phyloP scores from a whole-genome alignment of 64 coral and sea anemone species.

The Montipora sp. region DNA sequence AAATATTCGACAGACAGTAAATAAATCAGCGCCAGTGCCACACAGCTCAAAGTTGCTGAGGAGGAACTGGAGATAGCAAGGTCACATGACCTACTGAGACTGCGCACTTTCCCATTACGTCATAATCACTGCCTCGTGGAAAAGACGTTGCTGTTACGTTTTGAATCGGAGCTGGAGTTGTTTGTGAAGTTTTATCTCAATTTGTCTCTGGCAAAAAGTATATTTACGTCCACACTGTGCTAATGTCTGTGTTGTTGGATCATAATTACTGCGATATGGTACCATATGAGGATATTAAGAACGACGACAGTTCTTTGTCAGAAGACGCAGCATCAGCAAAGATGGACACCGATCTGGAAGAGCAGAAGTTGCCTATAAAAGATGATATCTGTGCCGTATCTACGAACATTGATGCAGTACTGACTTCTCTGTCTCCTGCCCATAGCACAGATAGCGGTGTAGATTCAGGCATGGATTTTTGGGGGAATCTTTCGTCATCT shows the following conservation, averaged over 20 bases:
- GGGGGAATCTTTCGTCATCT: constrained; percentile 8
- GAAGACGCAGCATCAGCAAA: not conserved
- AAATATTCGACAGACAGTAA: too few relatives aligned
- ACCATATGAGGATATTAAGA: not conserved
- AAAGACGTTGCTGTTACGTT: constrained; percentile 7
- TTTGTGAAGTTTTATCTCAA: not conserved
- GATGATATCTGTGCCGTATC: not conserved
- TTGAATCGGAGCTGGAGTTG: not conserved
- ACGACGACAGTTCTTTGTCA: not conserved
- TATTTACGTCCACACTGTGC: not conserved
- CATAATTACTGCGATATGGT: constrained; percentile 28
- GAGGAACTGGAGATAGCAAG: not conserved
- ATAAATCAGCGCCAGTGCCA: not conserved
- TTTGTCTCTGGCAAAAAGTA: not conserved
- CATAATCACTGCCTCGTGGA: not conserved
- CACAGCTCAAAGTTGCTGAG: not conserved
- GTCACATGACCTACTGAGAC: constrained; percentile 7
- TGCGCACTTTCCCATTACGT: not conserved
- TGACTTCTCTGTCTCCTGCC: constrained; percentile 41
- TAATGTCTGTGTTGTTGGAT: constrained; percentile 31
- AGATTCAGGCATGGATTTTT: constrained; percentile 37
- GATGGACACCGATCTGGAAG: not conserved
- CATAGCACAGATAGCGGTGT: constrained; percentile 71
- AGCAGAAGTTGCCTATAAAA: not conserved
- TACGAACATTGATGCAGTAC: not conserved